A percentile compares a stretch with the other conserved stretches of the same genome.
Conservation (phyloP, 2,797 vertebrate species). For the Ctenopoma kingsleyae region DNA sequence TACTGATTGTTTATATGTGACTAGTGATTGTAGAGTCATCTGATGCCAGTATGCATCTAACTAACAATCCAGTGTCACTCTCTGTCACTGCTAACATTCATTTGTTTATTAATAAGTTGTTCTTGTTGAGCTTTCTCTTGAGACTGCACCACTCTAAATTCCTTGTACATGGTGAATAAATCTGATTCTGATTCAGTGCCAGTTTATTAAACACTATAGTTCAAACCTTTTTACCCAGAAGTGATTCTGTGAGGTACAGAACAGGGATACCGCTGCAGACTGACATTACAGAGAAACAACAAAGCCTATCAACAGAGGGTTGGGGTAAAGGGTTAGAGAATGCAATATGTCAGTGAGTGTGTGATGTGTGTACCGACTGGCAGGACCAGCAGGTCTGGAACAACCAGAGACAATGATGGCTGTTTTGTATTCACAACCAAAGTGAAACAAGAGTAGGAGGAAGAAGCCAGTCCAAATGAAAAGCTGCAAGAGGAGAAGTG, state of each 20-base stretch:
- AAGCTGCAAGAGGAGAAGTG: conserved; percentile 31
- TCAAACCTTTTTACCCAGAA: not conserved
- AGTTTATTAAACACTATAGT: not conserved
- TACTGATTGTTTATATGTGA: conserved; percentile 6
- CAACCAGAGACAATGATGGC: conserved; percentile 34
- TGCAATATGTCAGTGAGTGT: not conserved
- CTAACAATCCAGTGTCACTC: too few relatives aligned
- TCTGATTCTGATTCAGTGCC: not conserved
- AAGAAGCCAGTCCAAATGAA: conserved; percentile 40
- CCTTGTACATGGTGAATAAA: too few relatives aligned
- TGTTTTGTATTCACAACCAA: conserved; percentile 44
- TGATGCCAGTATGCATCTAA: not conserved
- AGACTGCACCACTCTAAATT: too few relatives aligned
- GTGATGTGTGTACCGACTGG: not conserved
- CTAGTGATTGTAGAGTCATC: conserved; percentile 21
- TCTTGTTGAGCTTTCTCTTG: too few relatives aligned
- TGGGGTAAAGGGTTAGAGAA: not conserved
- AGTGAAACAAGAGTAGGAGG: conserved; percentile 51
- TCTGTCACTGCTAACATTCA: too few relatives aligned
- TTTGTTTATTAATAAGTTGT: too few relatives aligned
- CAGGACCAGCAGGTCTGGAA: conserved; percentile 7
- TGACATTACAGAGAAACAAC: not conserved
- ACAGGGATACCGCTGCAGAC: not conserved
- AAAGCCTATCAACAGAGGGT: not conserved
- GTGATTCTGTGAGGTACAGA: not conserved